phyloP scores from a whole-genome alignment of 2,113 vertebrate species.

The Ifrita kowaldi region DNA sequence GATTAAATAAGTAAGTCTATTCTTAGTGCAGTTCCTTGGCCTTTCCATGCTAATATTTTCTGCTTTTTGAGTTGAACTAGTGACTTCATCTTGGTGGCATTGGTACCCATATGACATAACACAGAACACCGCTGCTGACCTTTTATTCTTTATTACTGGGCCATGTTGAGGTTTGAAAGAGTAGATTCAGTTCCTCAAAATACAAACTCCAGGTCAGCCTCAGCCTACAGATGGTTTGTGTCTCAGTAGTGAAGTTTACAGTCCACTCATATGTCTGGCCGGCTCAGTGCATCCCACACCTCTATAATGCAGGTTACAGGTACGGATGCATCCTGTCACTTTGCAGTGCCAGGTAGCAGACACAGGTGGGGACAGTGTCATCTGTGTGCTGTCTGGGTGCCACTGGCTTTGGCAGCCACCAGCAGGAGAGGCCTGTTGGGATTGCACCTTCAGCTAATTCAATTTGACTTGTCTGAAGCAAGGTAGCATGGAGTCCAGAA shows the following conservation, averaged over 20 bases:
- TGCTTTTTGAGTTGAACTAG: not conserved
- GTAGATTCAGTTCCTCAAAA: not conserved
- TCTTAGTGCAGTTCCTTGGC: not conserved
- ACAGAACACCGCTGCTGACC: not conserved
- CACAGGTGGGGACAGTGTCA: not conserved
- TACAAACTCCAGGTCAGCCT: not conserved
- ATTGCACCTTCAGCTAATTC: not conserved
- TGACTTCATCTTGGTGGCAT: not conserved
- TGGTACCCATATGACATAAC: not conserved
- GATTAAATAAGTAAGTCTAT: not conserved
- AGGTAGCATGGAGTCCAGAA: not conserved
- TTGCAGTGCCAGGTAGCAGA: not conserved
- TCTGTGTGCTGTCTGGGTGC: not conserved
- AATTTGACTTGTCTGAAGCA: not conserved
- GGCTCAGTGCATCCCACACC: not conserved
- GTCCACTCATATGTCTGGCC: not conserved
- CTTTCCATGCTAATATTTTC: not conserved
- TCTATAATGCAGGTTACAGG: accelerated
- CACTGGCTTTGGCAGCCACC: not conserved
- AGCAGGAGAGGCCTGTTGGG: not conserved
- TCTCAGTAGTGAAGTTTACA: not conserved
- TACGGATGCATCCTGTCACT: accelerated
- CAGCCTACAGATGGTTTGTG: not conserved
- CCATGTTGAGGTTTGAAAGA: not conserved
- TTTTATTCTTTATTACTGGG: not conserved